These are phyloP conservation scores for Vidua chalybeata DNA, from an alignment of 2,113 vertebrate genomes.

Conservation along the genomic window DNA sequence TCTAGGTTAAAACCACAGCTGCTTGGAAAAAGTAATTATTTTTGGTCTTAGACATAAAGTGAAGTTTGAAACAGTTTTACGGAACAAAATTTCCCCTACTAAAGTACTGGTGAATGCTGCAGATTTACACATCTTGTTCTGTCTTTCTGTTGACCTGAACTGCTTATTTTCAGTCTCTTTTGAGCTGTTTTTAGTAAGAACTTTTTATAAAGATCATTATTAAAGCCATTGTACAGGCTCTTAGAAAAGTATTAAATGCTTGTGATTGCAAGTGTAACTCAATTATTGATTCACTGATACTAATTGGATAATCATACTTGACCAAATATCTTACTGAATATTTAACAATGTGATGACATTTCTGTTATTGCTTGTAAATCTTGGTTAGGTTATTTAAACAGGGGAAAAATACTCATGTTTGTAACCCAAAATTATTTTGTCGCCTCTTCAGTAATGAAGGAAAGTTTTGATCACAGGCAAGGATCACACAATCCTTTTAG, in stretches of 20 bases:
- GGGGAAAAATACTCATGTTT: not conserved
- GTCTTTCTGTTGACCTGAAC: not conserved
- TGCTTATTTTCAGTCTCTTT: not conserved
- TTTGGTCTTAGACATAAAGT: not conserved
- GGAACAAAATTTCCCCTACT: not conserved
- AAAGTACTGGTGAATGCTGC: not conserved
- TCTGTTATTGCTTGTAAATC: not conserved
- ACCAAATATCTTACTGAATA: conserved; percentile 14
- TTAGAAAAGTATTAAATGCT: not conserved
- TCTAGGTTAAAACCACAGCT: conserved; percentile 4
- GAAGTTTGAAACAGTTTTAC: not conserved
- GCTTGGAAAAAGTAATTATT: not conserved
- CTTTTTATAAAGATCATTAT: not conserved
- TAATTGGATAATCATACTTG: not conserved
- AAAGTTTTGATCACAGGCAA: not conserved
- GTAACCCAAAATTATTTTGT: not conserved
- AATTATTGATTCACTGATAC: conserved; percentile 7
- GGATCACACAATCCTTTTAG: not conserved
- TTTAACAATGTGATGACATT: not conserved
- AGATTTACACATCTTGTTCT: not conserved
- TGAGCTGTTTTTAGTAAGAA: not conserved
- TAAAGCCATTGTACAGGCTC: not conserved
- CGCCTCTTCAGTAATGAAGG: not conserved
- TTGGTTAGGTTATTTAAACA: not conserved
- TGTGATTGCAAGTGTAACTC: not conserved